Evolutionary conservation across 2,888 invertebrate species (phyloP), one percentile per base, ranked within the genome.

Genomic region (Xestia rhomboidea): DNA sequence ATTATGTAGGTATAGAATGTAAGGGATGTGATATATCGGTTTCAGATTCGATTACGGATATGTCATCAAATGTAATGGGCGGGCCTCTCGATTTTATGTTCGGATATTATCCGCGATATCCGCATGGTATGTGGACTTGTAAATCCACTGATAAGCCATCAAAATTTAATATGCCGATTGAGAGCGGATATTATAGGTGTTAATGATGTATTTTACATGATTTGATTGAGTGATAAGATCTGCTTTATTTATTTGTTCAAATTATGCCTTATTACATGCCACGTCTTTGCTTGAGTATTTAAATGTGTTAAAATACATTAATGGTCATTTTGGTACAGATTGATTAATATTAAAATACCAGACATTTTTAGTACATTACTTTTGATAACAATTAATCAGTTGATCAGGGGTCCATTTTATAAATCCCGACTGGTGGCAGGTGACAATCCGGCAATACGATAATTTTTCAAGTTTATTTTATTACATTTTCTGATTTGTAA

Each of bases 31-130:
- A 88, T 75, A 81, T 77, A 83, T 81, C 62, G 78, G 44, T 74
- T 68, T 75, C 78, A 77, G 88, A 86, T 83, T 87, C 77, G 75
- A 83, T 88, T 86, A 83, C 76, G 83, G 86, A 86, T 80, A 86
- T 74, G 86, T 86, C 86, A 80, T 86, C 76, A 68, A 80, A 83
- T 68, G 76, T 86, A 79, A 88, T 78, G 75, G 70, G 87, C 68
- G 67, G 84, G 72, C 41, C 60, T 60, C 77, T 68, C 62, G 63
- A 83, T 83, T 86, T 86, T 79, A 86, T 75, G 76, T 75, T 68
- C 77, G 63, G 64, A 76, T 86, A 83, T 80, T 77, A 86, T 83
- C 49, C 30, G 67, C 13, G 5, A 72, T 72, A 76, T 82, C 34
- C 77, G 62, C 66, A n/a, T 62, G 46, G 60, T 44, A 64, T 76